phyloP scores from a whole-genome alignment of 2,797 vertebrate genomes.

The Sebastes jordani region DNA sequence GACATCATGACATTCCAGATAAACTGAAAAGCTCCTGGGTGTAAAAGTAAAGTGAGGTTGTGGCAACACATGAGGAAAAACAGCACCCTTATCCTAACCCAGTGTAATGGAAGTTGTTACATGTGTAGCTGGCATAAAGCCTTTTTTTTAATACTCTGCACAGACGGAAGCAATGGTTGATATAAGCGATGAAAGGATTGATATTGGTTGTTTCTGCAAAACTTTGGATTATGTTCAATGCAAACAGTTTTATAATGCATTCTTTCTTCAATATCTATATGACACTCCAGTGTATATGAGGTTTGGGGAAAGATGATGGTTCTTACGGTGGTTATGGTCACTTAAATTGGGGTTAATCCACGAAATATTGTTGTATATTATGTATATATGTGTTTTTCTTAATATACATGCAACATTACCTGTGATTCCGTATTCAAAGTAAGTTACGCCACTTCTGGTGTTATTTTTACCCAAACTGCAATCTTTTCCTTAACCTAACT shows the following conservation, averaged over 20 bases:
- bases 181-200: neutral
- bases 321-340: neutral
- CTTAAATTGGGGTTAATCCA: neutral
- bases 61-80: neutral
- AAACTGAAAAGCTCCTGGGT: neutral
- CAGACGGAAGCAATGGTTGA: neutral
- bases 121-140: neutral
- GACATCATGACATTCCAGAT: neutral
- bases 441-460: too few species aligned
- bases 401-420: too few species aligned
- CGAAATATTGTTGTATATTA: too few species aligned
- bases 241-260: neutral
- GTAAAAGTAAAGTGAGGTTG: neutral
- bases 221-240: neutral
- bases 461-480: too few species aligned
- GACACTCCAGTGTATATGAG: neutral
- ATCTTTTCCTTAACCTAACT: too few species aligned
- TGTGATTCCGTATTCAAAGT: too few species aligned
- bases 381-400: too few species aligned
- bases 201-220: neutral
- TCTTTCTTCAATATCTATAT: neutral
- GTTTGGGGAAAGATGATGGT: neutral
- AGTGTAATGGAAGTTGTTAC: neutral
- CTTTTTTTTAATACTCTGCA: neutral
- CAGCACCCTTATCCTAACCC: neutral